These are phyloP conservation scores for Dioctria linearis DNA, from an alignment of 2,888 invertebrate genomes.

Conservation along the genomic window DNA sequence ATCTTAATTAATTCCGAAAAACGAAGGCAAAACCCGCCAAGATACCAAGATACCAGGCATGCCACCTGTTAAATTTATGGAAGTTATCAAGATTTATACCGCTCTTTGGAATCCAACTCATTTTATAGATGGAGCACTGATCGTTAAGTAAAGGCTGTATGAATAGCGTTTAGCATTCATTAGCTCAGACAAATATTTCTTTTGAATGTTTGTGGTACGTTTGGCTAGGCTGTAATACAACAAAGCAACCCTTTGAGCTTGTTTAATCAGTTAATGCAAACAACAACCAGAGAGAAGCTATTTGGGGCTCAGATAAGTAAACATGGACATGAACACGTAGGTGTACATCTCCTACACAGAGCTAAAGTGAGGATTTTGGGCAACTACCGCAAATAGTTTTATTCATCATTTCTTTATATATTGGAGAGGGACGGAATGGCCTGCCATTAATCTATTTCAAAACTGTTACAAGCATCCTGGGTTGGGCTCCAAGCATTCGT, in stretches of 20 bases:
- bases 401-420: conserved; percentile 52
- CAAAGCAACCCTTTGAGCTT: conserved; percentile 14
- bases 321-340: conserved; percentile 10
- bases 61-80: too few relatives aligned
- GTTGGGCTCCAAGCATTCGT: conserved; percentile 12
- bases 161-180: conserved; percentile 12
- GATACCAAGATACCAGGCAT: too few relatives aligned
- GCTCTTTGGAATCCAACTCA: neutral
- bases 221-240: neutral
- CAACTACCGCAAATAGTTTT: conserved; percentile 45
- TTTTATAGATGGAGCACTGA: neutral
- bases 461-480: conserved; percentile 29
- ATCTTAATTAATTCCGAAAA: too few relatives aligned
- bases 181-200: conserved; percentile 44
- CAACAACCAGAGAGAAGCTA: conserved; percentile 26
- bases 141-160: neutral
- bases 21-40: too few relatives aligned
- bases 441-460: conserved; percentile 50
- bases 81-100: too few relatives aligned
- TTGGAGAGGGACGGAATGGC: conserved; percentile 14
- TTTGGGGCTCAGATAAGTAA: conserved; percentile 18
- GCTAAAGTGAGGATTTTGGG: neutral
- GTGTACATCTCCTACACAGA: neutral
- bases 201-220: conserved; percentile 15
- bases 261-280: conserved; percentile 48